Evolutionary conservation across 1,140 invertebrate genomes (phyloP).

Genomic region (Coptotermes formosanus): DNA sequence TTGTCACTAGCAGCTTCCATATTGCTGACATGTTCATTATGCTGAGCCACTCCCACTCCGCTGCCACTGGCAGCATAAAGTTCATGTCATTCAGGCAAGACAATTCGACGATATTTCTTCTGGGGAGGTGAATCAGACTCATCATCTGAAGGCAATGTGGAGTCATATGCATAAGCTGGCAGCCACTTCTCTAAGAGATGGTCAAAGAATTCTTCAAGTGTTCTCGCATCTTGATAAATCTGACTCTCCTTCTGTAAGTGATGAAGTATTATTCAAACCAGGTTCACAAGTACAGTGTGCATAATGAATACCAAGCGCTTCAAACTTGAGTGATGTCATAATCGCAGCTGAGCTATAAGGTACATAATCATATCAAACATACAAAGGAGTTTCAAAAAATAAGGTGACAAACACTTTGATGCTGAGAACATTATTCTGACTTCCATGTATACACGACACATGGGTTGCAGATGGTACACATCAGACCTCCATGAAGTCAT

Average conservation of each 20-base stretch:
- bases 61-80: not conserved
- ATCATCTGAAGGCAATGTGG: slow-evolving; percentile 50
- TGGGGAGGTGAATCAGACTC: slow-evolving; percentile 55
- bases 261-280: slow-evolving; percentile 33
- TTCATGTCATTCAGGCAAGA: slow-evolving; percentile 25
- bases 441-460: too few species aligned
- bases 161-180: slow-evolving; percentile 66
- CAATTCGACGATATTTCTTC: slow-evolving; percentile 55
- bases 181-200: slow-evolving; percentile 77
- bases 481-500: too few species aligned
- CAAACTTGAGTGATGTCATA: not conserved
- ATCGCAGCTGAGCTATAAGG: not conserved
- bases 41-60: not conserved
- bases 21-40: not conserved
- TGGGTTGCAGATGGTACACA: too few species aligned
- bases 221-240: slow-evolving; percentile 79
- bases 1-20: not conserved
- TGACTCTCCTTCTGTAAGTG: slow-evolving; percentile 70
- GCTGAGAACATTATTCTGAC: too few species aligned
- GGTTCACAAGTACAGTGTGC: slow-evolving; percentile 26
- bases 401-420: too few species aligned
- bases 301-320: slow-evolving; percentile 20
- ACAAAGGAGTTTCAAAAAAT: not conserved
- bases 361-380: not conserved
- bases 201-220: slow-evolving; percentile 82